A percentile compares a stretch with the other conserved stretches of the same genome.
Evolutionary conservation across 2,888 invertebrate genomes (phyloP).

Genomic region (Orthosia cruda): DNA sequence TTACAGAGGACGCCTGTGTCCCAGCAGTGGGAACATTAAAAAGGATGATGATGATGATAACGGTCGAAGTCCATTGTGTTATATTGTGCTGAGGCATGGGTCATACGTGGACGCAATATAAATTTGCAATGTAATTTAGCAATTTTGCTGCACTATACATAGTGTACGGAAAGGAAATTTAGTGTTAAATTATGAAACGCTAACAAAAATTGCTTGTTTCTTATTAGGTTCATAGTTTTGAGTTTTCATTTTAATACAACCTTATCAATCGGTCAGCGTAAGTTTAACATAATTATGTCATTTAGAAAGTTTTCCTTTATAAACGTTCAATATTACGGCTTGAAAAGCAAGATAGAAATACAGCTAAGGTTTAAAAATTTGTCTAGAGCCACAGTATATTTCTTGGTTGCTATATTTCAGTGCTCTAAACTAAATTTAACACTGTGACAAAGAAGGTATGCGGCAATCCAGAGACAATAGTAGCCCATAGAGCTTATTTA

Average conservation of each 20-base stretch:
- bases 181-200: slow-evolving; percentile 9
- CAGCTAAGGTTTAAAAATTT: not conserved
- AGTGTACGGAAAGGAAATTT: no score
- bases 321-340: not conserved
- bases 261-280: no score
- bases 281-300: no score
- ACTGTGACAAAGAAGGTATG: slow-evolving; percentile 10
- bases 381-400: not conserved
- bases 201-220: no score
- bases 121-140: not conserved
- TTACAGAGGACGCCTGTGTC: no score
- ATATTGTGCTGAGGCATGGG: slow-evolving; percentile 31
- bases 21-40: no score
- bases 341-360: not conserved
- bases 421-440: not conserved
- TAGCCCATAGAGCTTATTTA: slow-evolving; percentile 7
- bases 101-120: slow-evolving; percentile 15
- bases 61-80: slow-evolving; percentile 12
- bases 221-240: no score
- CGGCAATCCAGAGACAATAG: slow-evolving; percentile 19
- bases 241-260: no score
- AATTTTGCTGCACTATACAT: not conserved
- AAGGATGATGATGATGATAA: no score
- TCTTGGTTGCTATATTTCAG: not conserved
- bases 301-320: not conserved